These are phyloP conservation scores for Bombyx mandarina DNA, from an alignment of 1,140 invertebrate species.

Conservation along the genomic window DNA sequence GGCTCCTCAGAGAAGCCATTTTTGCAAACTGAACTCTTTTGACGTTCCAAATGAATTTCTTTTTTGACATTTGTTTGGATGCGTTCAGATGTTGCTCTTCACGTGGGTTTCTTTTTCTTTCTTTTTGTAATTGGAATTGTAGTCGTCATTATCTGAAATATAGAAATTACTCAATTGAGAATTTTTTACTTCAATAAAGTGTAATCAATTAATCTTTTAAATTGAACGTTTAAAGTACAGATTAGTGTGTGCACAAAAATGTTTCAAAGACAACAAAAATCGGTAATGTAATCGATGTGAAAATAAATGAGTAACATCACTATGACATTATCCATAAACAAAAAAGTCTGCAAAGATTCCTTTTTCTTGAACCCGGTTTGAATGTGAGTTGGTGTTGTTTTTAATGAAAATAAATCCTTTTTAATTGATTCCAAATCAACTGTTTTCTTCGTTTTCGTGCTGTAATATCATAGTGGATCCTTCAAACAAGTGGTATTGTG, in stretches of 20 bases:
- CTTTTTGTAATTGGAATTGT: no score
- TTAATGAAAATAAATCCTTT: slow-evolving; percentile 51
- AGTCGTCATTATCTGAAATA: no score
- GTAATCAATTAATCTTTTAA: no score
- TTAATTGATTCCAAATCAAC: slow-evolving; percentile 29
- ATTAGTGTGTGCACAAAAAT: no score
- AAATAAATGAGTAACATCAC: slow-evolving; percentile 1
- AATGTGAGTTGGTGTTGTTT: slow-evolving; percentile 60
- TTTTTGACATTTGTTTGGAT: no score
- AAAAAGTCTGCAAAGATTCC: slow-evolving; percentile 34
- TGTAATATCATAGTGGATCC: slow-evolving; percentile 18
- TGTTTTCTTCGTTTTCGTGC: slow-evolving; percentile 20
- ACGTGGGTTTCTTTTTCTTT: no score
- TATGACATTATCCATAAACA: slow-evolving; percentile 21
- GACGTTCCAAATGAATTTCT: not conserved
- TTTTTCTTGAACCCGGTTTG: slow-evolving; percentile 63
- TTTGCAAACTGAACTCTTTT: slow-evolving; percentile 46
- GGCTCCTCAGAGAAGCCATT: slow-evolving; percentile 68
- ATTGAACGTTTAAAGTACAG: no score
- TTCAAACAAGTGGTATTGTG: slow-evolving; percentile 35
- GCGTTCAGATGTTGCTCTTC: no score
- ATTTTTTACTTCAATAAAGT: no score
- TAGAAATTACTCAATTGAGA: no score
- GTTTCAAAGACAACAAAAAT: no score
- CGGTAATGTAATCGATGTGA: no score